Conservation (phyloP, 2,888 invertebrate species). For the Erannis defoliaria region DNA sequence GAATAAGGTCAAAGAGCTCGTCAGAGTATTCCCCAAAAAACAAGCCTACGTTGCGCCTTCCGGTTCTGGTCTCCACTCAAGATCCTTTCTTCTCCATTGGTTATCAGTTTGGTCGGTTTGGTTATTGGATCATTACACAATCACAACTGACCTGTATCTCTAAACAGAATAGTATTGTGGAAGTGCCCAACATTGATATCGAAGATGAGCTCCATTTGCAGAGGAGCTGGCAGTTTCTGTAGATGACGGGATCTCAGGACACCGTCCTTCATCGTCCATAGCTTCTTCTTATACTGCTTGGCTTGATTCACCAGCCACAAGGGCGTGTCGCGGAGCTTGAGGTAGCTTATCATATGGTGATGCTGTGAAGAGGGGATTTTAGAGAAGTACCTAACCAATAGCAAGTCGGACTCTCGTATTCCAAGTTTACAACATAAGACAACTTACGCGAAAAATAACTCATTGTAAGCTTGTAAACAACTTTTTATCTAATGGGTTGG, state of each 20-base stretch:
- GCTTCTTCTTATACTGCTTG: conserved; percentile 66
- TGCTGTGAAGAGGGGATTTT: conserved; percentile 58
- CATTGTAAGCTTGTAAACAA: too few species aligned
- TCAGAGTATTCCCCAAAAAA: too few species aligned
- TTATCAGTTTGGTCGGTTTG: too few species aligned
- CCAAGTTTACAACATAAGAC: too few species aligned
- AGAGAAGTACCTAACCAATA: neutral
- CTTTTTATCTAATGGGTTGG: too few species aligned
- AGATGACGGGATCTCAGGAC: conserved; percentile 66
- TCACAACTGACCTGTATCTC: conserved; percentile 62
- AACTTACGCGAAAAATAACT: too few species aligned
- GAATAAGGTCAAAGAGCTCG: too few species aligned
- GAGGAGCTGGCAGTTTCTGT: conserved; percentile 66
- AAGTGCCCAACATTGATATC: conserved; percentile 79
- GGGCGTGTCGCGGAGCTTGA: conserved; percentile 67
- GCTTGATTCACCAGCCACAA: conserved; percentile 65
- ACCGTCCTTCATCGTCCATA: conserved; percentile 79
- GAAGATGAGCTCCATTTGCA: conserved; percentile 81
- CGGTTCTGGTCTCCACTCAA: too few species aligned
- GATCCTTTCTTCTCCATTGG: too few species aligned
- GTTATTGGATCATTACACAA: too few species aligned
- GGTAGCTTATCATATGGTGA: conserved; percentile 72
- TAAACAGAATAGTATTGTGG: conserved; percentile 73
- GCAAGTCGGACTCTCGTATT: too few species aligned
- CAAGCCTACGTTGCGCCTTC: too few species aligned